phyloP scores from a whole-genome alignment of 2,113 vertebrate genomes.

The Orycteropus afer region DNA sequence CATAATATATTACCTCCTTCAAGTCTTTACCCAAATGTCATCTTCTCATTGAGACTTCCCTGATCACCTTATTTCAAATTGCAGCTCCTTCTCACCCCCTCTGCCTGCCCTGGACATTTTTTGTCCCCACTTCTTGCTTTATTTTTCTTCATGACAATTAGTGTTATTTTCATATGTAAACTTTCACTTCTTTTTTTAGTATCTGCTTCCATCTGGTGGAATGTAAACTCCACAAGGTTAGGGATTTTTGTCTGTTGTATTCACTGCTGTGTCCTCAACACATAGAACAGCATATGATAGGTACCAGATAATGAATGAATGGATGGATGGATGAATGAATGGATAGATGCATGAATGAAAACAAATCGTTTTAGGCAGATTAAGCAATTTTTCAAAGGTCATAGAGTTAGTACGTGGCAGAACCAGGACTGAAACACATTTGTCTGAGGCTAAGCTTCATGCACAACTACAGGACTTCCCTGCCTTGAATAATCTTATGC shows the following conservation, averaged over 20 bases:
- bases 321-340: background rate
- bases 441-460: background rate
- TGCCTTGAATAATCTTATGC: fast-evolving
- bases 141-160: background rate
- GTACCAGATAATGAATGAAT: background rate
- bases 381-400: background rate
- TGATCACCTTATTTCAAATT: background rate
- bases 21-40: background rate
- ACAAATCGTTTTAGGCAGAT: background rate
- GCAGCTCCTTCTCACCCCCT: background rate
- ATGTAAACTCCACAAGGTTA: background rate
- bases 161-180: background rate
- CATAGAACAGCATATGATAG: background rate
- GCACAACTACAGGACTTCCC: no score
- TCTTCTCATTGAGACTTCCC: background rate
- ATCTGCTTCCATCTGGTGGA: constrained; percentile 52
- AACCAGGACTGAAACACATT: background rate
- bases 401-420: background rate
- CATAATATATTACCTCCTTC: background rate
- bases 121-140: background rate
- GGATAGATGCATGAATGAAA: background rate
- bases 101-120: background rate
- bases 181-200: background rate
- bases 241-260: background rate
- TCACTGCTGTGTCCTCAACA: background rate